Evolutionary conservation across 2,888 invertebrate species (phyloP).

Genomic region (Aspidapion aeneum): DNA sequence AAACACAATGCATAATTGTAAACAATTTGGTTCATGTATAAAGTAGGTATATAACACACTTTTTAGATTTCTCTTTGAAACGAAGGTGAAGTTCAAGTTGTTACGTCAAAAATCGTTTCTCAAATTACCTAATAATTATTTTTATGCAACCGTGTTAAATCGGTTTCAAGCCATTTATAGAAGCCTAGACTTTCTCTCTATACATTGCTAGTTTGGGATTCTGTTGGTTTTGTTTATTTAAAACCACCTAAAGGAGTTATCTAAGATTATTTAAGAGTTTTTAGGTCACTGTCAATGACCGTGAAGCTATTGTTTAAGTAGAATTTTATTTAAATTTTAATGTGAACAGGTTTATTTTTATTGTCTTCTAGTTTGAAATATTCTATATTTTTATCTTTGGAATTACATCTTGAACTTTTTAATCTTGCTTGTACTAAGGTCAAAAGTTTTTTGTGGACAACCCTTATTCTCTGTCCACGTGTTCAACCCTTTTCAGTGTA

Average conservation of each 20-base stretch:
- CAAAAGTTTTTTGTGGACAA: too few relatives aligned
- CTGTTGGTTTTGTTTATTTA: neutral
- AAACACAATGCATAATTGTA: too few relatives aligned
- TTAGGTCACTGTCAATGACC: neutral
- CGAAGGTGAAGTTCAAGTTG: neutral
- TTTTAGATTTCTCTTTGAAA: neutral
- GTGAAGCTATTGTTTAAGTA: neutral
- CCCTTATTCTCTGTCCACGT: too few relatives aligned
- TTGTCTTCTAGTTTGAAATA: too few relatives aligned
- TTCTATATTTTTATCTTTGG: too few relatives aligned
- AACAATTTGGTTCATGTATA: too few relatives aligned
- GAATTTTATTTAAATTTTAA: neutral
- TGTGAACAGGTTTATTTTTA: neutral
- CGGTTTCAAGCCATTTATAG: neutral
- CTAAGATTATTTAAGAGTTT: neutral
- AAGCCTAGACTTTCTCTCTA: neutral
- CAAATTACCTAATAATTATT: neutral
- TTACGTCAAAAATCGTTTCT: neutral
- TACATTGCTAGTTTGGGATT: too few relatives aligned
- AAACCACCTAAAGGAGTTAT: neutral
- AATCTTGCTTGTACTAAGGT: too few relatives aligned
- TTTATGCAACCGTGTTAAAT: neutral
- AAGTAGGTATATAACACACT: too few relatives aligned
- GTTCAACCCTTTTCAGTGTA: too few relatives aligned
- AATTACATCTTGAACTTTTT: too few relatives aligned